phyloP scores from a whole-genome alignment of 2,888 invertebrate species.

The Chorisops tibialis region DNA sequence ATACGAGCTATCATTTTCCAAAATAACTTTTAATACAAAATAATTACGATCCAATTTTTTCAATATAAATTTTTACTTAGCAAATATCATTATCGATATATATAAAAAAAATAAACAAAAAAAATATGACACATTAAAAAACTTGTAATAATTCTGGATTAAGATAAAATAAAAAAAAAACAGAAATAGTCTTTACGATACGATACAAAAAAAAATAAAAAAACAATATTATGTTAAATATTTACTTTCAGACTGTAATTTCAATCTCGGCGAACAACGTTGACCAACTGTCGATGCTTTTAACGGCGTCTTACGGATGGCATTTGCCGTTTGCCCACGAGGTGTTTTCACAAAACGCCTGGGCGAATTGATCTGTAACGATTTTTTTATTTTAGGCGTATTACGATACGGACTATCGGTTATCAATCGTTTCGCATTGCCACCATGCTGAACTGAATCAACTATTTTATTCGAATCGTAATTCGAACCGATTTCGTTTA shows the following conservation, averaged over 20 bases:
- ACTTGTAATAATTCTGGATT: neutral
- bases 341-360: slow-evolving; percentile 21
- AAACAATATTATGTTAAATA: slow-evolving; percentile 5
- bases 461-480: neutral
- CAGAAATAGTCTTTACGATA: neutral
- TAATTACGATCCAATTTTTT: too few species aligned
- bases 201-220: too few species aligned
- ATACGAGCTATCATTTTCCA: too few species aligned
- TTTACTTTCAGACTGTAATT: slow-evolving; percentile 8
- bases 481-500: slow-evolving; percentile 7
- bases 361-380: slow-evolving; percentile 21
- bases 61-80: too few species aligned
- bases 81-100: too few species aligned
- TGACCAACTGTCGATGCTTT: slow-evolving; percentile 11
- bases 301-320: slow-evolving; percentile 10
- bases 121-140: slow-evolving; percentile 18
- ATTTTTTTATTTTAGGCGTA: slow-evolving; percentile 21
- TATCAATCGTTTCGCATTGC: neutral
- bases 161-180: neutral
- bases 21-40: too few species aligned
- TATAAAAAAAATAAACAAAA: neutral
- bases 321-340: neutral
- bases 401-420: slow-evolving; percentile 11
- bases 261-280: slow-evolving; percentile 19
- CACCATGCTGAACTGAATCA: neutral